Evolutionary conservation across 1,140 invertebrate species (phyloP).

Genomic region (Caenorhabditis inopinata): DNA sequence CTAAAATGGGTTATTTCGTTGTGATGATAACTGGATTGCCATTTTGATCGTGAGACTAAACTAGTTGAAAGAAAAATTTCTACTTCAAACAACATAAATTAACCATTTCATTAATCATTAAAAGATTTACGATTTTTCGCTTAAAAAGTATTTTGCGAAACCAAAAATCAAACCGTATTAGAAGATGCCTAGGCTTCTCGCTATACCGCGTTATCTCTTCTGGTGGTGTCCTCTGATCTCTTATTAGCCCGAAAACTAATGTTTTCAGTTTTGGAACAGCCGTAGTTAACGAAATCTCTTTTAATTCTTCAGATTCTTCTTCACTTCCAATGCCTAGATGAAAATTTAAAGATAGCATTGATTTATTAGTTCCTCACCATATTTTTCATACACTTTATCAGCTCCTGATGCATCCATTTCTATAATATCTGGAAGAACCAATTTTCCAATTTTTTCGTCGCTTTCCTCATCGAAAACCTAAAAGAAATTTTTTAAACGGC

Average conservation of each 20-base stretch:
- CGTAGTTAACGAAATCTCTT: constrained; percentile 22
- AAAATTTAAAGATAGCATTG: not conserved
- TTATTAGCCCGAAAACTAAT: not conserved
- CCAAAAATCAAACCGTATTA: constrained; percentile 28
- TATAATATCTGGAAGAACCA: constrained; percentile 37
- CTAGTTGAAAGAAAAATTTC: not conserved
- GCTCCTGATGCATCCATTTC: constrained; percentile 42
- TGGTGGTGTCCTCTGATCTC: not conserved
- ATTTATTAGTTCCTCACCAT: not conserved
- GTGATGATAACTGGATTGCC: too few species aligned
- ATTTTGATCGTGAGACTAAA: not conserved
- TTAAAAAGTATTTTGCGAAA: constrained; percentile 11
- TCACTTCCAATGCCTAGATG: not conserved
- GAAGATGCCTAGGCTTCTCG: constrained; percentile 26
- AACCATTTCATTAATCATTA: too few species aligned
- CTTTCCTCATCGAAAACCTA: constrained; percentile 33
- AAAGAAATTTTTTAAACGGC: too few species aligned
- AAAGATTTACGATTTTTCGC: too few species aligned
- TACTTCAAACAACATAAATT: constrained; percentile 14
- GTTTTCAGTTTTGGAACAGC: constrained; percentile 6
- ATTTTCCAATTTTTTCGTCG: constrained; percentile 35
- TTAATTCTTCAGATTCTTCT: not conserved
- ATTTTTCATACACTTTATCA: constrained; percentile 36
- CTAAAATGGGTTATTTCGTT: not conserved
- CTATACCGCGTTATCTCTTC: constrained; percentile 31